phyloP scores from a whole-genome alignment of 2,797 vertebrate species.

The Buceros bicornis region DNA sequence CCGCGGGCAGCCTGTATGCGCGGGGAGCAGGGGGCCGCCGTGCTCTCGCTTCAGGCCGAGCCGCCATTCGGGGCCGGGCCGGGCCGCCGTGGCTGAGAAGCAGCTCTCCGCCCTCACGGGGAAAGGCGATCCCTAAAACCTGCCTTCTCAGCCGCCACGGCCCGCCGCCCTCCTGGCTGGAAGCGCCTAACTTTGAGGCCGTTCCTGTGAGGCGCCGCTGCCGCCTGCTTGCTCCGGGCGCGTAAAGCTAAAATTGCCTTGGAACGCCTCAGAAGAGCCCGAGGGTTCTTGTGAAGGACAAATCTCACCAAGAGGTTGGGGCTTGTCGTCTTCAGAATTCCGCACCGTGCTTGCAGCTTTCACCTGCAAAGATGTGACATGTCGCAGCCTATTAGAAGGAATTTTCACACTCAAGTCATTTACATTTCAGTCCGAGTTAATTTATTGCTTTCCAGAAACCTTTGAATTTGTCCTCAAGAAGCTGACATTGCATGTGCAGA shows the following conservation, averaged over 20 bases:
- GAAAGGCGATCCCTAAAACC: rapidly evolving
- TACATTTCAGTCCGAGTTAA: background rate
- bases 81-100: rapidly evolving
- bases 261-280: rapidly evolving
- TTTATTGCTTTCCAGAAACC: background rate
- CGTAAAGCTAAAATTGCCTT: rapidly evolving
- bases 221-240: rapidly evolving
- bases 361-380: background rate
- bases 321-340: background rate
- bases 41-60: rapidly evolving
- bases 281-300: background rate
- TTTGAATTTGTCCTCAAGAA: background rate
- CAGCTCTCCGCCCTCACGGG: rapidly evolving
- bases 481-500: background rate
- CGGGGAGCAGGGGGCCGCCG: rapidly evolving
- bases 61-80: background rate
- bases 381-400: background rate
- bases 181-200: rapidly evolving
- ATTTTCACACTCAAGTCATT: background rate
- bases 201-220: background rate
- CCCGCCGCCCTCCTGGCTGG: rapidly evolving
- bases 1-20: too few relatives aligned
- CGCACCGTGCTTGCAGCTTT: background rate
- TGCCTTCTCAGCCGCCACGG: rapidly evolving
- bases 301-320: rapidly evolving